Evolutionary conservation across 2,113 vertebrate species (phyloP).

Genomic region (Centrocercus urophasianus): DNA sequence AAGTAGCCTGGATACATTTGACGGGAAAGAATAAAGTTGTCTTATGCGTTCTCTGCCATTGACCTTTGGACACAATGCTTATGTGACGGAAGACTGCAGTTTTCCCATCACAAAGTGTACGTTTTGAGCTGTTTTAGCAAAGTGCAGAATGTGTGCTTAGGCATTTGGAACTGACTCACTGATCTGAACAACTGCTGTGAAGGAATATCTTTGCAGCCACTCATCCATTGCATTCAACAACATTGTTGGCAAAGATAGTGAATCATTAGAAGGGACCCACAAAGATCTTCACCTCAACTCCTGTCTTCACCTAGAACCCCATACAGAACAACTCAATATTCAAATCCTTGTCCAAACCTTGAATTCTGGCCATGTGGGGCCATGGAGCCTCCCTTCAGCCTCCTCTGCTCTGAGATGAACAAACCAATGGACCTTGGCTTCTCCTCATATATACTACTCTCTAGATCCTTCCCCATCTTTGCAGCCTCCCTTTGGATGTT

Average conservation of each 20-base stretch:
- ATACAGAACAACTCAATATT: not conserved
- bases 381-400: not conserved
- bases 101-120: not conserved
- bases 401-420: not conserved
- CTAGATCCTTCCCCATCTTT: not conserved
- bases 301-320: not conserved
- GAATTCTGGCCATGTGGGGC: not conserved
- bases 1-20: not conserved
- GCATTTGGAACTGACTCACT: not conserved
- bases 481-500: not conserved
- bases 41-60: not conserved
- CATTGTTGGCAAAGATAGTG: not conserved
- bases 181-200: not conserved
- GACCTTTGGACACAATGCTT: not conserved
- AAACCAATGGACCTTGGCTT: not conserved
- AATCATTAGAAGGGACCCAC: not conserved
- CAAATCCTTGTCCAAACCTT: not conserved
- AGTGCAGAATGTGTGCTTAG: not conserved
- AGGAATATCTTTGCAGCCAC: not conserved
- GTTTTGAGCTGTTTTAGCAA: not conserved
- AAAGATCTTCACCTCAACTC: not conserved
- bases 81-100: not conserved
- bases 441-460: not conserved
- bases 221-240: not conserved
- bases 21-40: not conserved